Base-by-base conservation (phyloP, 2,113 vertebrate species). In the Nansenia antarctica region DNA sequence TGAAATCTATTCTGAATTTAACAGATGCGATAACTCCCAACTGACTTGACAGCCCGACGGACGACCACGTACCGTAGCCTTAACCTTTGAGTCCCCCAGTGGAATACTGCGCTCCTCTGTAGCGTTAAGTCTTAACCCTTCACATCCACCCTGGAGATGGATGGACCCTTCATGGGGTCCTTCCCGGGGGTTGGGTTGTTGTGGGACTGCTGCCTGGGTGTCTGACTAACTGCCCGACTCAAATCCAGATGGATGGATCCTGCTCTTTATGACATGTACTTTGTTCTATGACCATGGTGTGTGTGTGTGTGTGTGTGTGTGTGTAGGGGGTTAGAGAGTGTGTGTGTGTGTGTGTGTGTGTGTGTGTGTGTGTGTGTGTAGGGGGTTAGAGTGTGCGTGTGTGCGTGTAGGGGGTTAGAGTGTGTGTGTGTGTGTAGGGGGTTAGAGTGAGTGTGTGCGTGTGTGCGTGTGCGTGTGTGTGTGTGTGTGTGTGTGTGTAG, bases 161-260 rank as follows among this genome's bases (percentile, higher is more conserved):
- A 85, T 85, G 81, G 83, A 88, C 83, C 72, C 77, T 80, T 83
- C 82, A 69, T n/a, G n/a, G 79, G 78, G 37, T 82, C 18, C 12
- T 74, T 68, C 82, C 69, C 83, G 67, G 18, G 54, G 70, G 73
- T 66, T 58, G 20, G 52, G 60, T 80, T 15, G 18, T 71, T 68
- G 76, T 68, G 32, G 60, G 22, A 20, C 20, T 72, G 24, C 20
- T 72, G 27, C 69, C 63, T 75, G 49, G 31, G 26, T 53, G n/a
- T n/a, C 22, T 64, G 59, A n/a, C 24, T 30, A 42, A 42, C 18
- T 49, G 45, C 45, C 45, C 5, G 7, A 62, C 34, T 75, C 11
- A 26, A 62, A 73, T 67, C 57, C 69, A 75, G 66, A 77, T 52
- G 76, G 73, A 82, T 80, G 52, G 49, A 70, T 73, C 27, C 14